Percentiles rank a stretch among this genome's conserved stretches.
phyloP scores from a whole-genome alignment of 1,140 invertebrate species.

The Dysdera silvatica region DNA sequence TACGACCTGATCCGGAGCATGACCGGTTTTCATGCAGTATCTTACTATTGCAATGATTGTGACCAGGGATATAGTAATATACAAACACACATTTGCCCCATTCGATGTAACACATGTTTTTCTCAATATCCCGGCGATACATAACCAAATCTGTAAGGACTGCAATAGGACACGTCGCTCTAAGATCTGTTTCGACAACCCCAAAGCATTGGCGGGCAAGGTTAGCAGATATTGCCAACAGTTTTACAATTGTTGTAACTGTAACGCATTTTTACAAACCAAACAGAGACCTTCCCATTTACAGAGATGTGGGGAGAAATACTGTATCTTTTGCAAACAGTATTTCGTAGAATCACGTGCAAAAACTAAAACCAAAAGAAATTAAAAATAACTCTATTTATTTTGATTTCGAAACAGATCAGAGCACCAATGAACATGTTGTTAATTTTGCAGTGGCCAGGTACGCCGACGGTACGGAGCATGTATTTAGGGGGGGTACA shows the following conservation, averaged over 20 bases:
- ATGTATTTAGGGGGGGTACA: background rate
- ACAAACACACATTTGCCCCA: too few relatives aligned
- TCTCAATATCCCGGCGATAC: too few relatives aligned
- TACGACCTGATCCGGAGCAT: too few relatives aligned
- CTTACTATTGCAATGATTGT: too few relatives aligned
- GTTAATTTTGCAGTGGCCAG: background rate
- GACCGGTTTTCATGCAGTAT: too few relatives aligned
- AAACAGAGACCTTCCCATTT: background rate
- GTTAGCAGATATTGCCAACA: background rate
- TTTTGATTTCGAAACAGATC: background rate
- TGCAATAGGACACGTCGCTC: background rate
- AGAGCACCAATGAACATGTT: background rate
- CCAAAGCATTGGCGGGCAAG: background rate
- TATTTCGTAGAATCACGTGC: background rate
- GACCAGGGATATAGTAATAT: too few relatives aligned
- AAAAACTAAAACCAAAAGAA: too few relatives aligned
- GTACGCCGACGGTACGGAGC: background rate
- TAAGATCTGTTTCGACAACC: background rate
- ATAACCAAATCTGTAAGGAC: too few relatives aligned
- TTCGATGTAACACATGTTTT: too few relatives aligned
- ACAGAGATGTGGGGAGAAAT: background rate
- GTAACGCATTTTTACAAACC: background rate
- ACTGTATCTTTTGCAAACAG: background rate
- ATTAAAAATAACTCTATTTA: too few relatives aligned
- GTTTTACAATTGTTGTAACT: constrained; percentile 1